Conservation (phyloP, 2,113 vertebrate species). For the Formicarius rufipectus region DNA sequence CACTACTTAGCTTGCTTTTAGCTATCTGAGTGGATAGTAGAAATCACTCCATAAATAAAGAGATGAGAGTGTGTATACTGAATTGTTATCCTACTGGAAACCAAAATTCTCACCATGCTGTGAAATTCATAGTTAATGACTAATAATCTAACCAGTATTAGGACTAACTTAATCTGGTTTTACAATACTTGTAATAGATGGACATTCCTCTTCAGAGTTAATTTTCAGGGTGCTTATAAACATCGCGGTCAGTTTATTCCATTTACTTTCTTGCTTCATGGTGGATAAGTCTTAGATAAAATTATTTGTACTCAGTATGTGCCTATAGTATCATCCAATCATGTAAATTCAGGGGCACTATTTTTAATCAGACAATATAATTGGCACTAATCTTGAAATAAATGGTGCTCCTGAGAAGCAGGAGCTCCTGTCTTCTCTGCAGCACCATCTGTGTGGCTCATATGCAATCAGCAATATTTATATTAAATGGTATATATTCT, state of each 20-base stretch:
- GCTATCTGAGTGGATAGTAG: neutral
- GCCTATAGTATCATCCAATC: slow-evolving; percentile 45
- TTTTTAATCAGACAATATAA: slow-evolving; percentile 68
- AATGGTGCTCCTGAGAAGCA: slow-evolving; percentile 43
- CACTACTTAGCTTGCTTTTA: neutral
- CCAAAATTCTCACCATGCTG: neutral
- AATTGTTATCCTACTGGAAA: neutral
- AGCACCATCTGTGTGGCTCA: slow-evolving; percentile 38
- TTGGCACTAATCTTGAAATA: slow-evolving; percentile 60
- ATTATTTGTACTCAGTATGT: slow-evolving; percentile 37
- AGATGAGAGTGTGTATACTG: neutral
- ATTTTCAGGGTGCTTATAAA: slow-evolving; percentile 23
- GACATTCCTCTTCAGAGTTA: neutral
- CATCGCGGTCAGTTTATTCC: neutral
- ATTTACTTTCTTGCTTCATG: neutral
- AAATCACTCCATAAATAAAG: neutral
- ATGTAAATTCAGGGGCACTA: slow-evolving; percentile 57
- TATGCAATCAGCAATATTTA: slow-evolving; percentile 53
- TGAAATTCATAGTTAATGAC: neutral
- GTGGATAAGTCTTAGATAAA: neutral
- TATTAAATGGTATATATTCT: slow-evolving; percentile 44
- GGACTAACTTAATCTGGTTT: neutral
- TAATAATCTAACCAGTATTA: neutral
- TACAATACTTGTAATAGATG: neutral
- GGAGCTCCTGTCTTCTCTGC: slow-evolving; percentile 32